Evolutionary conservation across 1,140 invertebrate genomes (phyloP), one percentile per base, ranked within the genome.

Genomic region (Holcopasites calliopsidis): DNA sequence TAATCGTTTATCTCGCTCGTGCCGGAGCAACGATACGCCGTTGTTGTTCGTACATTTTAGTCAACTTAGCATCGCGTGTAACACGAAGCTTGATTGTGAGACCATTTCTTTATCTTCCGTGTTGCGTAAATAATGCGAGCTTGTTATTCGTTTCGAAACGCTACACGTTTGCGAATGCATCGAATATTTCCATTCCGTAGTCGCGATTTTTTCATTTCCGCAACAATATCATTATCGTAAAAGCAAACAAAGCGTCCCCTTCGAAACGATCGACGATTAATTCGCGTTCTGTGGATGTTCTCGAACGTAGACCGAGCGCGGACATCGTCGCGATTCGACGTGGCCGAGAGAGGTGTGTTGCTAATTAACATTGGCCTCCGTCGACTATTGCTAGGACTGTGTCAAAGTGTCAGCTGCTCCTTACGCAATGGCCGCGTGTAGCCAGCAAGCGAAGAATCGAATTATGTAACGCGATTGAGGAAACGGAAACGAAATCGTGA

Each of bases 381-480:
- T 16, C 50, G 28, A 50, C 35, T 16, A 38, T 31, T 60, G 42
- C 49, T 28, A 21, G 26, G 31, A n/a, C 7, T 18, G 31, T 33
- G 21, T 33, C 21, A 61, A 6, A n/a, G 5, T 55, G 40, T 74
- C 31, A 44, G 31, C 16, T 18, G 5, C 23, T 44, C 6, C 47
- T 74, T 74, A 8, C 61, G 28, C n/a, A 62, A 72, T 35, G 2
- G n/a, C 26, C 55, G 28, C 33, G 57, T n/a, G n/a, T 33, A 54
- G 55, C 55, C 47, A 61, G 61, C 55, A 74, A 64, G 55, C 61
- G 52, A 42, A 35, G 61, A 54, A 26, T 21, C n/a, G 10, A 44
- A 74, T 74, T 74, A 44, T 33, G n/a, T 35, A 74, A 74, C 16
- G 11, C 31, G 10, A 74, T 66, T 44, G n/a, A 47, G 31, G 50